Evolutionary conservation across 2,888 invertebrate genomes (phyloP).

Genomic region (Poecilobothrus nobilitatus): DNA sequence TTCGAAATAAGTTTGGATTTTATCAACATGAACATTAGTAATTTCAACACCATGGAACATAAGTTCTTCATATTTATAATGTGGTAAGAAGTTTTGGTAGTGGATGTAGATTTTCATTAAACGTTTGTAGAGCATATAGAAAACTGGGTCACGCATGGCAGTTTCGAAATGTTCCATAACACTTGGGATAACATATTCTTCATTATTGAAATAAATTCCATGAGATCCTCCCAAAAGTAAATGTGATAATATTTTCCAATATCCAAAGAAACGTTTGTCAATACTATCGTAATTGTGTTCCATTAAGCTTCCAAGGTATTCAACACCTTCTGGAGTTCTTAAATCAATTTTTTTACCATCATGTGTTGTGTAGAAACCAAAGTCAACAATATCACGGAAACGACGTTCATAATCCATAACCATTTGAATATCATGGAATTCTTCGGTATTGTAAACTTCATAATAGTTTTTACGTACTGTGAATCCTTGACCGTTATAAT

Average conservation of each 20-base stretch:
- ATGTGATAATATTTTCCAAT: conserved; percentile 30
- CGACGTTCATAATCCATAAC: conserved; percentile 39
- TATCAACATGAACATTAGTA: conserved; percentile 55
- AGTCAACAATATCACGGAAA: conserved; percentile 46
- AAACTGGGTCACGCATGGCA: conserved; percentile 62
- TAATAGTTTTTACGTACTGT: conserved; percentile 54
- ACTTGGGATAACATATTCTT: conserved; percentile 46
- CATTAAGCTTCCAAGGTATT: conserved; percentile 50
- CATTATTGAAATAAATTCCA: conserved; percentile 31
- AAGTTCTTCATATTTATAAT: conserved; percentile 56
- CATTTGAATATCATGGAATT: conserved; percentile 32
- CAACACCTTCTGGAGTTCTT: conserved; percentile 44
- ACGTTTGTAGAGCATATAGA: conserved; percentile 59
- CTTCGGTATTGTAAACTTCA: conserved; percentile 40
- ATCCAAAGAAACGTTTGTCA: conserved; percentile 34
- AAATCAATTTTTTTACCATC: conserved; percentile 33
- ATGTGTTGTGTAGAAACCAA: conserved; percentile 43
- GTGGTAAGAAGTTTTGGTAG: conserved; percentile 51
- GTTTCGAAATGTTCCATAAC: conserved; percentile 57
- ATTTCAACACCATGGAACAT: conserved; percentile 53
- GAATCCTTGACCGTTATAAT: conserved; percentile 57
- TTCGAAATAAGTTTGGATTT: conserved; percentile 62
- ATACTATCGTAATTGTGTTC: conserved; percentile 46
- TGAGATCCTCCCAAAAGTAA: conserved; percentile 41
- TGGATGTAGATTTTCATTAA: conserved; percentile 51